Percentiles rank a stretch among this genome's conserved stretches.
These are phyloP conservation scores for Nymphalis polychloros DNA, from an alignment of 2,888 invertebrate genomes.

Conservation along the genomic window DNA sequence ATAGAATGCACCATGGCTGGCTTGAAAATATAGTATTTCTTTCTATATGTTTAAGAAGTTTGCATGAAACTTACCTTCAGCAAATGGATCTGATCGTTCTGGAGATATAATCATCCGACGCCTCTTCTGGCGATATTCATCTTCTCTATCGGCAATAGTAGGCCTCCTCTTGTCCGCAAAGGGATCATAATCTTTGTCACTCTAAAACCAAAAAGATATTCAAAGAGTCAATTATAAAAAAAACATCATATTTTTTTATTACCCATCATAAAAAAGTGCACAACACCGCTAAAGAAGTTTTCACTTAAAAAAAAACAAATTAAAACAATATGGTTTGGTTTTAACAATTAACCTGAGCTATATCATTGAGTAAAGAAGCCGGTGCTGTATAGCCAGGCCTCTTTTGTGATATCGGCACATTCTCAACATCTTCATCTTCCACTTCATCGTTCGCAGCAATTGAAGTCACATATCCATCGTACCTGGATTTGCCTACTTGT, in stretches of 20 bases:
- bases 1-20: too few relatives aligned
- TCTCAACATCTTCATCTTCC: conserved; percentile 95
- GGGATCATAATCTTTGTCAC: conserved; percentile 96
- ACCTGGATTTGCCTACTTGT: conserved; percentile 87
- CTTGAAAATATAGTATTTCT: too few relatives aligned
- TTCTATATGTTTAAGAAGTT: background rate
- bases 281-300: too few relatives aligned
- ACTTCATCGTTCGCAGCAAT: conserved; percentile 98
- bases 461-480: conserved; percentile 97
- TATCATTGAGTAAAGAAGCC: conserved; percentile 93
- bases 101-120: conserved; percentile 97
- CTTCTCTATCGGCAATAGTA: conserved; percentile 97
- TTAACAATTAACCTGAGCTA: conserved; percentile 86
- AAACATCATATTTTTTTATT: too few relatives aligned
- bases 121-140: conserved; percentile 96
- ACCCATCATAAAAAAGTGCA: too few relatives aligned
- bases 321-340: background rate
- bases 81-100: conserved; percentile 98
- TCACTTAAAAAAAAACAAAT: too few relatives aligned
- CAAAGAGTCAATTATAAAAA: background rate
- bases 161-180: conserved; percentile 95
- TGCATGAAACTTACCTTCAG: conserved; percentile 90
- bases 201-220: conserved; percentile 72
- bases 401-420: conserved; percentile 86
- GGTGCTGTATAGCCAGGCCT: conserved; percentile 92